Evolutionary conservation across 2,888 invertebrate species (phyloP).

Genomic region (Acanthococcus lagerstroemiae): DNA sequence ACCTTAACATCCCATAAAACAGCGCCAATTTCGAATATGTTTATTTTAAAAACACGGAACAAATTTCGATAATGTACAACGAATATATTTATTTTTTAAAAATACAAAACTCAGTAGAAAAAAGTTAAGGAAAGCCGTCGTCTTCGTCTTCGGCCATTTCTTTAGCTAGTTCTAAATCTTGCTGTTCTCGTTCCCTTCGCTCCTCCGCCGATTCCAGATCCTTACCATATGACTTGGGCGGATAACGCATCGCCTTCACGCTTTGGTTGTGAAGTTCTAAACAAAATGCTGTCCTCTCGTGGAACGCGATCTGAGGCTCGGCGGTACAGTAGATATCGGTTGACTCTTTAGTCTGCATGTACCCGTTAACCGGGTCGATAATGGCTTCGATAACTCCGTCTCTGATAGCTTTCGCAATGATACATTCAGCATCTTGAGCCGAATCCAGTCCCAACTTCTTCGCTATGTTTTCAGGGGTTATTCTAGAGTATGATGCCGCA

Average conservation of each 20-base stretch:
- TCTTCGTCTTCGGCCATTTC: constrained; percentile 99
- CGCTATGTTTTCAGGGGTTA: constrained; percentile 90
- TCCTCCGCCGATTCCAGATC: constrained; percentile 96
- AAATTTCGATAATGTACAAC: too few species aligned
- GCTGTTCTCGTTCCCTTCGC: constrained; percentile 88
- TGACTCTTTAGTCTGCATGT: constrained; percentile 95
- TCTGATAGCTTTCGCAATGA: constrained; percentile 93
- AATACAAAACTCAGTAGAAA: not conserved
- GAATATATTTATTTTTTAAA: too few species aligned
- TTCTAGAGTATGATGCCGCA: constrained; percentile 89
- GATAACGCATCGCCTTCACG: constrained; percentile 98
- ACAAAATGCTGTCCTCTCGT: constrained; percentile 94
- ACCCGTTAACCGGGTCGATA: constrained; percentile 88
- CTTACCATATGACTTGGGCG: constrained; percentile 96
- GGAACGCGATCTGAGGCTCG: constrained; percentile 91
- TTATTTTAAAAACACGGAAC: too few species aligned
- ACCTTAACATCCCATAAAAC: too few species aligned
- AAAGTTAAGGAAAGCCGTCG: constrained; percentile 46
- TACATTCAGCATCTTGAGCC: constrained; percentile 96
- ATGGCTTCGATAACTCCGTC: constrained; percentile 98
- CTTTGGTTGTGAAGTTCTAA: constrained; percentile 97
- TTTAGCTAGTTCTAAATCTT: constrained; percentile 97
- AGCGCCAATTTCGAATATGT: too few species aligned
- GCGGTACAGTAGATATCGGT: constrained; percentile 93
- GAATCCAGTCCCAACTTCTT: constrained; percentile 87